A percentile compares a stretch with the other conserved stretches of the same genome.
Conservation (phyloP, 1,140 invertebrate genomes). For the Conus ventricosus region DNA sequence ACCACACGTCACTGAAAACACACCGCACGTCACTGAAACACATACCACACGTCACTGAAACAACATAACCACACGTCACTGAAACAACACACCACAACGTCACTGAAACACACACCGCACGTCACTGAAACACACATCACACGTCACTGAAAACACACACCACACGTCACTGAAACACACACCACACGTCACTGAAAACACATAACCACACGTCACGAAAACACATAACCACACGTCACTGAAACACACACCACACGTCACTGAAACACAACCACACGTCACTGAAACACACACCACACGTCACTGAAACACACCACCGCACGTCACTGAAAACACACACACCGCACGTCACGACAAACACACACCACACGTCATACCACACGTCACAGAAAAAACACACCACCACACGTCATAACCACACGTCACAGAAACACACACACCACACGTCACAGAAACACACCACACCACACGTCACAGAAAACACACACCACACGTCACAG, state of each 20-base stretch:
- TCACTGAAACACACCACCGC: slow-evolving; percentile 38
- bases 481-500: too few relatives aligned
- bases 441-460: too few relatives aligned
- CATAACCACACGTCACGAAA: not conserved
- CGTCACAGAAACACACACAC: too few relatives aligned
- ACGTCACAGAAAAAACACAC: not conserved
- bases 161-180: not conserved
- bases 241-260: slow-evolving; percentile 11
- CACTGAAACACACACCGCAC: not conserved
- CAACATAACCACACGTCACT: not conserved
- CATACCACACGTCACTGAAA: not conserved
- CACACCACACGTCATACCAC: too few relatives aligned
- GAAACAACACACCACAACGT: not conserved
- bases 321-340: too few relatives aligned
- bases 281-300: not conserved
- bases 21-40: not conserved
- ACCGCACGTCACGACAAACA: too few relatives aligned
- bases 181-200: not conserved
- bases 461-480: too few relatives aligned
- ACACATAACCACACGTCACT: too few relatives aligned
- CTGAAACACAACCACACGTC: not conserved
- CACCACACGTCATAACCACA: not conserved
- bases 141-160: not conserved
- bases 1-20: not conserved
- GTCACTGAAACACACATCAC: not conserved